Conservation (phyloP, 2,888 invertebrate species). For the Agrochola lychnidis region DNA sequence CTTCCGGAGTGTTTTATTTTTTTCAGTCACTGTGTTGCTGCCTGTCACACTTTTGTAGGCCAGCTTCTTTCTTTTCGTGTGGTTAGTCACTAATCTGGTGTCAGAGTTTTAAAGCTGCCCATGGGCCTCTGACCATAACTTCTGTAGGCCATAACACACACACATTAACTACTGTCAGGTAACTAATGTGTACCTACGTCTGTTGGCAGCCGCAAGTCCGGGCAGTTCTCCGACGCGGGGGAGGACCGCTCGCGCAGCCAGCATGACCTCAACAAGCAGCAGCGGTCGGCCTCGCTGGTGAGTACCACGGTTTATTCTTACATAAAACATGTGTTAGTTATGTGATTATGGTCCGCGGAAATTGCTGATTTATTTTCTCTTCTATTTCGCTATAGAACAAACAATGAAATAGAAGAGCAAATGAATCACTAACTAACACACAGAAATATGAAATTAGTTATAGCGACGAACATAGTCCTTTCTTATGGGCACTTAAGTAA, state of each 20-base stretch:
- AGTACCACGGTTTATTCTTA: slow-evolving; percentile 62
- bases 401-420: too few relatives aligned
- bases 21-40: not conserved
- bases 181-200: slow-evolving; percentile 8
- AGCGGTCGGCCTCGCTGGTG: slow-evolving; percentile 87
- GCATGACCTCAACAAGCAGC: slow-evolving; percentile 85
- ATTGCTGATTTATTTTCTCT: not conserved
- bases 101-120: too few relatives aligned
- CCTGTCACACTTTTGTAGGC: not conserved
- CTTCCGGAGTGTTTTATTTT: not conserved
- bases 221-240: slow-evolving; percentile 87
- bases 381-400: too few relatives aligned
- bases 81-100: too few relatives aligned
- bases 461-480: not conserved
- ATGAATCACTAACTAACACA: too few relatives aligned
- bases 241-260: slow-evolving; percentile 84
- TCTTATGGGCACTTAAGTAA: not conserved
- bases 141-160: not conserved
- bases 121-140: not conserved
- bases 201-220: slow-evolving; percentile 84
- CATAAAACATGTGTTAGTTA: not conserved
- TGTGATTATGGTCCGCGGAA: too few relatives aligned
- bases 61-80: not conserved
- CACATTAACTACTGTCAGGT: not conserved
- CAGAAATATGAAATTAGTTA: not conserved